These are phyloP conservation scores for Apodemus sylvaticus DNA, from an alignment of 2,113 vertebrate genomes.

Conservation along the genomic window DNA sequence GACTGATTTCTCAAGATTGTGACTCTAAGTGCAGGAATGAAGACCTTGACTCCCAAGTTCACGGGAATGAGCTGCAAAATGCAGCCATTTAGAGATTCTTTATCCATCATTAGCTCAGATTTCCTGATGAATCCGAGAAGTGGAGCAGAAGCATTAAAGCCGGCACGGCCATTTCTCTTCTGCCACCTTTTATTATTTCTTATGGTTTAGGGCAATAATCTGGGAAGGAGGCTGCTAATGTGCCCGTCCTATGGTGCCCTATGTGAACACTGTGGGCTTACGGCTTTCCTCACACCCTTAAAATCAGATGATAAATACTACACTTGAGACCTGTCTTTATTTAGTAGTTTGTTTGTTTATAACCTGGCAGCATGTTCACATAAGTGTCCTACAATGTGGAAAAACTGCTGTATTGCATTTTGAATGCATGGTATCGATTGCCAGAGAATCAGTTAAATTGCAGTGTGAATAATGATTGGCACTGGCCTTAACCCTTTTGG, in stretches of 20 bases:
- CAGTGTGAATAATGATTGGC: slow-evolving; percentile 84
- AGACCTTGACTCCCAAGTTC: slow-evolving; percentile 19
- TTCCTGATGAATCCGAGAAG: slow-evolving; percentile 36
- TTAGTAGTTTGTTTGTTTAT: slow-evolving; percentile 71
- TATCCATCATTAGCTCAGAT: slow-evolving; percentile 43
- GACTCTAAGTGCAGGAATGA: background rate
- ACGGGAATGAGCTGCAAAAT: background rate
- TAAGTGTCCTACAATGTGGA: slow-evolving; percentile 42
- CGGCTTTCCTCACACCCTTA: slow-evolving; percentile 48
- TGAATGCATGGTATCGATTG: slow-evolving; percentile 80
- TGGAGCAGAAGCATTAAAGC: slow-evolving; percentile 4
- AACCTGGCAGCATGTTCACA: slow-evolving; percentile 66
- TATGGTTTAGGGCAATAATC: slow-evolving; percentile 40
- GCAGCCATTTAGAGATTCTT: background rate
- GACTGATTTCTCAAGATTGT: background rate
- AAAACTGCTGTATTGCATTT: slow-evolving; percentile 77
- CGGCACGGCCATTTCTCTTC: slow-evolving; percentile 31
- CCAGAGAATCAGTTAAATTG: slow-evolving; percentile 82
- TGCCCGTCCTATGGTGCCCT: background rate
- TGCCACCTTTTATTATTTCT: slow-evolving; percentile 30
- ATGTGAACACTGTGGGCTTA: slow-evolving; percentile 22
- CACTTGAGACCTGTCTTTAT: slow-evolving; percentile 71
- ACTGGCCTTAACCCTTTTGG: slow-evolving; percentile 85
- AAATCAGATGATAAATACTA: slow-evolving; percentile 72
- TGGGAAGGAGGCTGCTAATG: background rate